A percentile compares a stretch with the other conserved stretches of the same genome.
phyloP scores from a whole-genome alignment of 2,888 invertebrate species.

The Drosophila neoperkinsi region DNA sequence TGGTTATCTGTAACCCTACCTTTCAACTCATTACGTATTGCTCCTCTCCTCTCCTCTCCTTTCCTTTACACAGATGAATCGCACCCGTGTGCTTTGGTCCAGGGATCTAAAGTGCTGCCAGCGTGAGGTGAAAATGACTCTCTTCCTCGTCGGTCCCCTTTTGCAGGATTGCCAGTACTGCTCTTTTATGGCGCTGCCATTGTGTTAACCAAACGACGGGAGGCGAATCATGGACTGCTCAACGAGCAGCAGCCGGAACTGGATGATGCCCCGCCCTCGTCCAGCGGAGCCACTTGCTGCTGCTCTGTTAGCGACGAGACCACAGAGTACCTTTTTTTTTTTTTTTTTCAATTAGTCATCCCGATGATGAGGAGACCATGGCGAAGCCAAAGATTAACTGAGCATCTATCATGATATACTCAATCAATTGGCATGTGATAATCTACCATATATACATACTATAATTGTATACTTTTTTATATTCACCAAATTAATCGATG shows the following conservation, averaged over 20 bases:
- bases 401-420: background rate
- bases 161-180: slow-evolving; percentile 68
- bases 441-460: background rate
- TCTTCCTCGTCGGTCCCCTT: slow-evolving; percentile 62
- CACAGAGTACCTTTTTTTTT: too few relatives aligned
- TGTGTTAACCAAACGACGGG: slow-evolving; percentile 72
- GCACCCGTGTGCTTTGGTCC: slow-evolving; percentile 79
- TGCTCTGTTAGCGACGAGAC: slow-evolving; percentile 33
- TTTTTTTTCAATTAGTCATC: too few relatives aligned
- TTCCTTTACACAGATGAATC: slow-evolving; percentile 76
- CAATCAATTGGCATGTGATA: slow-evolving; percentile 2
- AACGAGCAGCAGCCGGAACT: slow-evolving; percentile 60
- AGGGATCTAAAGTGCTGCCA: slow-evolving; percentile 78
- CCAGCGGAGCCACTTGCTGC: slow-evolving; percentile 39
- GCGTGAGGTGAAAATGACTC: slow-evolving; percentile 64
- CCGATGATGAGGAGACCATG: slow-evolving; percentile 30
- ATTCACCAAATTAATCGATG: too few relatives aligned
- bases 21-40: too few relatives aligned
- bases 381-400: slow-evolving; percentile 20
- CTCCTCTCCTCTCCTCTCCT: slow-evolving; percentile 5
- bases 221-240: slow-evolving; percentile 72
- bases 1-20: too few relatives aligned
- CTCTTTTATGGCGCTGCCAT: slow-evolving; percentile 75
- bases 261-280: slow-evolving; percentile 26
- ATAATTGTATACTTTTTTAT: too few relatives aligned